phyloP scores from a whole-genome alignment of 2,797 vertebrate genomes.

The Gallinago stenura region DNA sequence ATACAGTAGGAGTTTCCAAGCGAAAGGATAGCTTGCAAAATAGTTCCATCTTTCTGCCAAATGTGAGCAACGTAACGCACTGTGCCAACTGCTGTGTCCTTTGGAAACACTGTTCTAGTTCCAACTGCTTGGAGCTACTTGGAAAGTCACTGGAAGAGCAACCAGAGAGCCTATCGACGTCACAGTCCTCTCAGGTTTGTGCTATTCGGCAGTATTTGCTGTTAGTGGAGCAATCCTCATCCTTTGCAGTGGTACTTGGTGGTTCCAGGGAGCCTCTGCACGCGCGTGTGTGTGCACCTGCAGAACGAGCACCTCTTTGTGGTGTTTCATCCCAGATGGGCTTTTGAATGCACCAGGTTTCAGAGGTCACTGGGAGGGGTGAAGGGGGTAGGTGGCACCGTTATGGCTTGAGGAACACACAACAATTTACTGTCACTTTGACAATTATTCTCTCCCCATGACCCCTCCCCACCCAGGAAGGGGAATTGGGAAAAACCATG shows the following conservation, averaged over 20 bases:
- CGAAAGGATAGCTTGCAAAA: background rate
- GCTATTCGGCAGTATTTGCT: background rate
- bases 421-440: background rate
- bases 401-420: background rate
- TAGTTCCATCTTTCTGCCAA: background rate
- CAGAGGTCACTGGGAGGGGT: background rate
- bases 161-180: background rate
- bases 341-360: too few species aligned
- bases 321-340: background rate
- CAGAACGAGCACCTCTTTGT: background rate
- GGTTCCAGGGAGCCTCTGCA: background rate
- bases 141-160: background rate
- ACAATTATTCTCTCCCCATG: background rate
- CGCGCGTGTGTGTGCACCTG: accelerated
- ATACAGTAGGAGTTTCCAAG: background rate
- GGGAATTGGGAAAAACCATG: background rate
- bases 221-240: background rate
- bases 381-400: background rate
- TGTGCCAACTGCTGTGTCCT: background rate
- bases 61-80: background rate
- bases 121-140: background rate
- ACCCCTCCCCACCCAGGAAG: background rate
- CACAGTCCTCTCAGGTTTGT: background rate
- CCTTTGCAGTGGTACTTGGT: background rate
- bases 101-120: background rate